These are phyloP conservation scores for Pituophis catenifer DNA, from an alignment of 2,113 vertebrate species.

Conservation along the genomic window DNA sequence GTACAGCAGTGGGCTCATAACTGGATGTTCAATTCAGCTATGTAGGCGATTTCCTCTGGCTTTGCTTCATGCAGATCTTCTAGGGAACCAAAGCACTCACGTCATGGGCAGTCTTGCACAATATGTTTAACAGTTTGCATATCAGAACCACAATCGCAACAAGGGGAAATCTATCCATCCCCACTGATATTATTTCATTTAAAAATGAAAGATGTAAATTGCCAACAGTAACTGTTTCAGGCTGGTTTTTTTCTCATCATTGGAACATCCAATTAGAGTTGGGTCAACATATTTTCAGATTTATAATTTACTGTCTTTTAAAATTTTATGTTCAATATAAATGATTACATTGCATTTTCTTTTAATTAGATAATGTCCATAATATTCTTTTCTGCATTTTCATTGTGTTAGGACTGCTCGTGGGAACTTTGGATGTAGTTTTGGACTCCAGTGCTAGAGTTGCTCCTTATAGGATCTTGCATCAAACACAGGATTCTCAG, in stretches of 20 bases:
- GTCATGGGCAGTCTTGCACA: background rate
- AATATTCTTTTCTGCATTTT: slow-evolving; percentile 27
- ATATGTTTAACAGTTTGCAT: background rate
- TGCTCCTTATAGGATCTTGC: slow-evolving; percentile 94
- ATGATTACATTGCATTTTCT: background rate
- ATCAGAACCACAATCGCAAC: background rate
- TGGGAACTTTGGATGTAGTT: slow-evolving; percentile 95
- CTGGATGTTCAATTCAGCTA: too few relatives aligned
- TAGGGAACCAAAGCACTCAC: background rate
- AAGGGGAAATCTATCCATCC: background rate
- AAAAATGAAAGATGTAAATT: background rate
- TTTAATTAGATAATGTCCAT: background rate
- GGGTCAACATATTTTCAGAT: background rate
- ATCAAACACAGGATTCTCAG: slow-evolving; percentile 94
- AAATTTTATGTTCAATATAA: background rate
- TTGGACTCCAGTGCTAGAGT: slow-evolving; percentile 95
- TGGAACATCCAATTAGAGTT: background rate
- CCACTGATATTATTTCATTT: background rate
- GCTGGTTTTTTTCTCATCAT: background rate
- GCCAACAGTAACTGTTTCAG: background rate
- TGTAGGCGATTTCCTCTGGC: too few relatives aligned
- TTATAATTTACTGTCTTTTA: background rate
- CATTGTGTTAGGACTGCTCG: slow-evolving; percentile 81
- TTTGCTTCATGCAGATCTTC: background rate
- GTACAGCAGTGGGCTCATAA: too few relatives aligned